Evolutionary conservation across 1,140 invertebrate species (phyloP).

Genomic region (Drosophila guanche): DNA sequence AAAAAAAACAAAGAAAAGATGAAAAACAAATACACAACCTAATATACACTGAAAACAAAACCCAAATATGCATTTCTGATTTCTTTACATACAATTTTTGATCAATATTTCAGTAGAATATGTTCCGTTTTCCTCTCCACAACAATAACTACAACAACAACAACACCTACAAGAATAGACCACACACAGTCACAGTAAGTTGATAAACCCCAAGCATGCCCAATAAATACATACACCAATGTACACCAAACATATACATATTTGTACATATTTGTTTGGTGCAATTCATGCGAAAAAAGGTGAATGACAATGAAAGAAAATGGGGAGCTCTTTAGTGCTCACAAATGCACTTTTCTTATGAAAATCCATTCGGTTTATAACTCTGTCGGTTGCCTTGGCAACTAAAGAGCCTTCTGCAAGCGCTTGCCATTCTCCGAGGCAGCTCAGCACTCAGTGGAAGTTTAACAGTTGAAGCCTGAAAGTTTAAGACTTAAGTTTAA

Average conservation of each 20-base stretch:
- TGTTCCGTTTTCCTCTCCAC: slow-evolving; percentile 17
- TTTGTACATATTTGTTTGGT: not conserved
- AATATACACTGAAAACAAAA: slow-evolving; percentile 82
- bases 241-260: too few relatives aligned
- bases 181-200: slow-evolving; percentile 54
- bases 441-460: slow-evolving; percentile 39
- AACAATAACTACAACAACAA: slow-evolving; percentile 23
- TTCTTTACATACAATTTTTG: slow-evolving; percentile 9
- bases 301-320: too few relatives aligned
- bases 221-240: not conserved
- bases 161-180: slow-evolving; percentile 28
- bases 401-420: not conserved
- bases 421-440: not conserved
- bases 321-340: too few relatives aligned
- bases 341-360: too few relatives aligned
- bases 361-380: slow-evolving; percentile 3
- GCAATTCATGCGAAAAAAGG: not conserved
- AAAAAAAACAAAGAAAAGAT: slow-evolving; percentile 55
- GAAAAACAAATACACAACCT: slow-evolving; percentile 81
- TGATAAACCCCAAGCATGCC: slow-evolving; percentile 10
- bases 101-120: slow-evolving; percentile 16
- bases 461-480: slow-evolving; percentile 43
- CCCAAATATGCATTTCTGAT: slow-evolving; percentile 72
- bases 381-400: not conserved
- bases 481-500: slow-evolving; percentile 30